phyloP scores from a whole-genome alignment of 53 echinoderm and acorn worm genomes.

The Holothuria scabra region DNA sequence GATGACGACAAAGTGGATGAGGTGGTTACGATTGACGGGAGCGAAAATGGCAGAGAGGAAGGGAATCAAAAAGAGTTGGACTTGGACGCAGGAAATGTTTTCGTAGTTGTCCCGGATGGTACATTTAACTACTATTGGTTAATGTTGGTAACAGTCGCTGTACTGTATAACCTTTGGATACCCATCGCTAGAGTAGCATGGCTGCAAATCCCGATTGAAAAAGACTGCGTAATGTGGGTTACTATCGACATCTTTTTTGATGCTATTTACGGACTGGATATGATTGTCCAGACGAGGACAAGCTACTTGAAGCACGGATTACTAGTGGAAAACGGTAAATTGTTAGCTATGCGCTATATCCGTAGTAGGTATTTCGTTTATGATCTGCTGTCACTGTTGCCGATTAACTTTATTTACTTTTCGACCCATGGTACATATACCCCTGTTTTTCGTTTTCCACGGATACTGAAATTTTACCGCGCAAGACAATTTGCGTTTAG shows the following conservation, averaged over 20 bases:
- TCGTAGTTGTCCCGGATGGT: slow-evolving; percentile 73
- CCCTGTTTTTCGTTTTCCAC: slow-evolving; percentile 70
- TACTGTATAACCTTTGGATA: slow-evolving; percentile 88
- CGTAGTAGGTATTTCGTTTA: slow-evolving; percentile 55
- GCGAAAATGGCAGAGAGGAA: slow-evolving; percentile 6
- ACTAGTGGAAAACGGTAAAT: slow-evolving; percentile 64
- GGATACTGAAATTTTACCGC: slow-evolving; percentile 77
- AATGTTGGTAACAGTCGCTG: slow-evolving; percentile 64
- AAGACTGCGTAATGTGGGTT: slow-evolving; percentile 58
- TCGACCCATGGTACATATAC: neutral
- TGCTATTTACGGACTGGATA: slow-evolving; percentile 79
- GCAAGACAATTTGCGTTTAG: slow-evolving; percentile 58
- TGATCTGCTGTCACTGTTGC: slow-evolving; percentile 70
- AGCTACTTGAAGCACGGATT: slow-evolving; percentile 82
- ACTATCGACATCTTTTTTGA: slow-evolving; percentile 76
- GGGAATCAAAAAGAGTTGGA: slow-evolving; percentile 12
- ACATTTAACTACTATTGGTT: slow-evolving; percentile 84
- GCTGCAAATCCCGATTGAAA: slow-evolving; percentile 64
- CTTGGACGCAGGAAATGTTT: neutral
- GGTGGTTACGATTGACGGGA: neutral
- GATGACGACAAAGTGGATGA: no score
- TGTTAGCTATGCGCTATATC: slow-evolving; percentile 68
- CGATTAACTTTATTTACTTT: slow-evolving; percentile 69
- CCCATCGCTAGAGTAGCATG: slow-evolving; percentile 82
- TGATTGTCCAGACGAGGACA: slow-evolving; percentile 76